These are phyloP conservation scores for Ectobius pallidus DNA, from an alignment of 2,888 invertebrate species.

Conservation along the genomic window DNA sequence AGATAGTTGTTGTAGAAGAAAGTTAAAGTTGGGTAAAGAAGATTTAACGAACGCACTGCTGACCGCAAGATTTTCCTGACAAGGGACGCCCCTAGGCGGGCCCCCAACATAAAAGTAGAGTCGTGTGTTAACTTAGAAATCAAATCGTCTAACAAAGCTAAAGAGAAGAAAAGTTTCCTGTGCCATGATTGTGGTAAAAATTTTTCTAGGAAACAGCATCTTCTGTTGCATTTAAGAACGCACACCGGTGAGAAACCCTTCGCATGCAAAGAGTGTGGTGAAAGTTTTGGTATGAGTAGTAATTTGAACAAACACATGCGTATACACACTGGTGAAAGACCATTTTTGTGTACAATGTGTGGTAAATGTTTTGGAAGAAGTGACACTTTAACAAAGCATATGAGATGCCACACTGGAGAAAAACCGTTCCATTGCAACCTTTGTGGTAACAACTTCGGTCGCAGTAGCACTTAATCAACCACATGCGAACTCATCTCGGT, in stretches of 20 bases:
- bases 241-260: slow-evolving; percentile 35
- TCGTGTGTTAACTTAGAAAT: neutral
- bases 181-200: slow-evolving; percentile 22
- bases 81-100: too few relatives aligned
- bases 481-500: slow-evolving; percentile 59
- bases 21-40: too few relatives aligned
- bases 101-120: neutral
- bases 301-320: slow-evolving; percentile 15
- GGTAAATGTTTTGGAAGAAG: slow-evolving; percentile 13
- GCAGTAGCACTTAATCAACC: slow-evolving; percentile 58
- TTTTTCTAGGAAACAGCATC: slow-evolving; percentile 7
- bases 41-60: too few relatives aligned
- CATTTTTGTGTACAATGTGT: slow-evolving; percentile 27
- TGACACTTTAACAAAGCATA: slow-evolving; percentile 19
- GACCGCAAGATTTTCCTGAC: too few relatives aligned
- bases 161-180: slow-evolving; percentile 12
- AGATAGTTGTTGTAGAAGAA: too few relatives aligned
- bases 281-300: slow-evolving; percentile 24
- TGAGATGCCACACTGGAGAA: slow-evolving; percentile 27
- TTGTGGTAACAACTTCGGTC: slow-evolving; percentile 58
- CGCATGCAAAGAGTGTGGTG: slow-evolving; percentile 21
- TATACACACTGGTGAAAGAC: slow-evolving; percentile 26
- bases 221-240: slow-evolving; percentile 3
- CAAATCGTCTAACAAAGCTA: neutral
- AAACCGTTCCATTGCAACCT: slow-evolving; percentile 54